Evolutionary conservation across 1,140 invertebrate species (phyloP).

Genomic region (Temnothorax nylanderi): DNA sequence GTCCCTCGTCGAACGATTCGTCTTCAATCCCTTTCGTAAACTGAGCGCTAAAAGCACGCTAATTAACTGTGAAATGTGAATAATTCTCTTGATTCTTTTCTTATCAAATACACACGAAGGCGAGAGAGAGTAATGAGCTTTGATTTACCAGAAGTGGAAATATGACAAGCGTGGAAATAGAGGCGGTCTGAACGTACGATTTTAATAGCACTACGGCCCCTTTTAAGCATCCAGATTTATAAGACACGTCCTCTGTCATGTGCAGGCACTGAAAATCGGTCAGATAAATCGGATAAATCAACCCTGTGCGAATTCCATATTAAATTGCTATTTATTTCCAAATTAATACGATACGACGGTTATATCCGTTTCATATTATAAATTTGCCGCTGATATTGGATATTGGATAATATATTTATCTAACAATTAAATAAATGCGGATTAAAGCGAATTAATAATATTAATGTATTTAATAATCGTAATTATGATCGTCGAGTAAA

Average conservation of each 20-base stretch:
- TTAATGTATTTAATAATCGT: background rate
- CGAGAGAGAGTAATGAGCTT: background rate
- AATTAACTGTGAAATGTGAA: conserved; percentile 48
- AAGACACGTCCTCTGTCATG: conserved; percentile 69
- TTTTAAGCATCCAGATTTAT: conserved; percentile 72
- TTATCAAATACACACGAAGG: background rate
- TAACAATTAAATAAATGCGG: background rate
- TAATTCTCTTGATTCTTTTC: background rate
- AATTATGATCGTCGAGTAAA: background rate
- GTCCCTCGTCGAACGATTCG: background rate
- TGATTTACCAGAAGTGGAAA: conserved; percentile 68
- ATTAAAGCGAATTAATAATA: conserved; percentile 15
- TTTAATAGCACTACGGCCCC: conserved; percentile 69
- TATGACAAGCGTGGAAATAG: conserved; percentile 65
- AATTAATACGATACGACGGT: background rate
- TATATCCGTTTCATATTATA: background rate
- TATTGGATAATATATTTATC: conserved; percentile 19
- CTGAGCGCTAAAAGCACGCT: conserved; percentile 36
- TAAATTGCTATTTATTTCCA: background rate
- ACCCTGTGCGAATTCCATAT: background rate
- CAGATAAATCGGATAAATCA: background rate
- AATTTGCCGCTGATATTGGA: background rate
- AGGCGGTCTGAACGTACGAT: conserved; percentile 71
- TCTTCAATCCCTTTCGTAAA: conserved; percentile 3
- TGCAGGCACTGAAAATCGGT: conserved; percentile 68